A percentile compares a stretch with the other conserved stretches of the same genome.
Conservation (phyloP, 1,140 invertebrate genomes). For the Leptinotarsa undecemlineata region DNA sequence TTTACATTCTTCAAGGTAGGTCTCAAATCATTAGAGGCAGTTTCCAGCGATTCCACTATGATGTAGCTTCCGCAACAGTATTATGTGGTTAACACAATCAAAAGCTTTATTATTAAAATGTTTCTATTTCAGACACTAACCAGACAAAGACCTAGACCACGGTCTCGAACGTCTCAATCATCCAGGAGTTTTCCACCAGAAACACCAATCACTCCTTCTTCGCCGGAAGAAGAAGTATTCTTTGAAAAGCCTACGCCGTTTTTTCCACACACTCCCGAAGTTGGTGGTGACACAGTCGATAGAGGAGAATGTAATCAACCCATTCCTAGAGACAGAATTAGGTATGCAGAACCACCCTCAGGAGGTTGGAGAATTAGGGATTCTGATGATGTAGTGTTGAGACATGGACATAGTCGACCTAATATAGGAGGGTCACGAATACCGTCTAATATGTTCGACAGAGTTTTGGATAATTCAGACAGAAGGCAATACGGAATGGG, state of each 20-base stretch:
- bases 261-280: slow-evolving; percentile 34
- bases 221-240: slow-evolving; percentile 54
- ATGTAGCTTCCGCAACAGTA: too few relatives aligned
- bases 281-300: slow-evolving; percentile 35
- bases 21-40: too few relatives aligned
- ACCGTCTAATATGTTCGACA: slow-evolving; percentile 67
- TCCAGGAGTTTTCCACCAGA: slow-evolving; percentile 62
- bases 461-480: slow-evolving; percentile 79
- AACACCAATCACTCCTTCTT: slow-evolving; percentile 43
- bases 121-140: slow-evolving; percentile 58
- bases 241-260: slow-evolving; percentile 52
- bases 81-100: too few relatives aligned
- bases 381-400: slow-evolving; percentile 41
- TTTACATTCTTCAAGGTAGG: too few relatives aligned
- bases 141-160: slow-evolving; percentile 55
- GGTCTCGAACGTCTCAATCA: slow-evolving; percentile 58
- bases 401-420: slow-evolving; percentile 51
- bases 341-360: slow-evolving; percentile 28
- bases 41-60: too few relatives aligned
- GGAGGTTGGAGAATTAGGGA: slow-evolving; percentile 51
- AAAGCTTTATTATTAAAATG: too few relatives aligned
- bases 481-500: slow-evolving; percentile 84
- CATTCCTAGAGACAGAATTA: slow-evolving; percentile 6
- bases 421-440: slow-evolving; percentile 66
- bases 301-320: slow-evolving; percentile 24